phyloP scores from a whole-genome alignment of 2,888 invertebrate genomes.

The Pseudanteris insignis region DNA sequence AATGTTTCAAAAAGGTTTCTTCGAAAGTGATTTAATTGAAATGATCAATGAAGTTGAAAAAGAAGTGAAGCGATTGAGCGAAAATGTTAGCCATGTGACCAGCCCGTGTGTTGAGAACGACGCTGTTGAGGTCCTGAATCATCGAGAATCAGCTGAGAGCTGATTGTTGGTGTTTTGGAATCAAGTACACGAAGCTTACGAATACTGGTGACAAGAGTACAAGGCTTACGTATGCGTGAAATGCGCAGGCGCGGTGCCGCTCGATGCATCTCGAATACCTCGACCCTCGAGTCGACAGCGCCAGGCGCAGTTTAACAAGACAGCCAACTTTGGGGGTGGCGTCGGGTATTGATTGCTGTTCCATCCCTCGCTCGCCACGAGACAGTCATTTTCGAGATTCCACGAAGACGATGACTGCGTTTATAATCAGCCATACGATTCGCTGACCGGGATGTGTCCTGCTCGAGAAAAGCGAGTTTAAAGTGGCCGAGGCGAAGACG shows the following conservation, averaged over 20 bases:
- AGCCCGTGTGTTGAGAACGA: too few species aligned
- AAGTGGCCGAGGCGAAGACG: background rate
- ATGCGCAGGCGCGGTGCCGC: constrained; percentile 58
- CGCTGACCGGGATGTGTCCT: background rate
- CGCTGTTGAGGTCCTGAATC: too few species aligned
- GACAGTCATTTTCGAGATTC: constrained; percentile 10
- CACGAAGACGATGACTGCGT: background rate
- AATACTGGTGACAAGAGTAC: background rate
- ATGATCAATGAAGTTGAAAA: too few species aligned
- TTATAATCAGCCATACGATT: background rate
- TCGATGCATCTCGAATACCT: constrained; percentile 8
- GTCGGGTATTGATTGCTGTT: constrained; percentile 62
- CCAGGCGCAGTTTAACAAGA: constrained; percentile 48
- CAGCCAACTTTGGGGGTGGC: constrained; percentile 48
- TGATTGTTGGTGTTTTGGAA: constrained; percentile 16
- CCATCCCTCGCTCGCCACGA: constrained; percentile 33
- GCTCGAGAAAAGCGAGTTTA: background rate
- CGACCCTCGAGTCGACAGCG: constrained; percentile 25
- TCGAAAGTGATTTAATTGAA: too few species aligned
- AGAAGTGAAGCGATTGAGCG: too few species aligned
- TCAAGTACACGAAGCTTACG: background rate
- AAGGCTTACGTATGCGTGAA: background rate
- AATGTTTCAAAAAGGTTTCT: too few species aligned
- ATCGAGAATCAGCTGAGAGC: background rate
- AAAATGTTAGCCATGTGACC: too few species aligned